A percentile compares a stretch with the other conserved stretches of the same genome.
These are phyloP conservation scores for Dinoponera quadriceps DNA, from an alignment of 1,140 invertebrate species.

Conservation along the genomic window DNA sequence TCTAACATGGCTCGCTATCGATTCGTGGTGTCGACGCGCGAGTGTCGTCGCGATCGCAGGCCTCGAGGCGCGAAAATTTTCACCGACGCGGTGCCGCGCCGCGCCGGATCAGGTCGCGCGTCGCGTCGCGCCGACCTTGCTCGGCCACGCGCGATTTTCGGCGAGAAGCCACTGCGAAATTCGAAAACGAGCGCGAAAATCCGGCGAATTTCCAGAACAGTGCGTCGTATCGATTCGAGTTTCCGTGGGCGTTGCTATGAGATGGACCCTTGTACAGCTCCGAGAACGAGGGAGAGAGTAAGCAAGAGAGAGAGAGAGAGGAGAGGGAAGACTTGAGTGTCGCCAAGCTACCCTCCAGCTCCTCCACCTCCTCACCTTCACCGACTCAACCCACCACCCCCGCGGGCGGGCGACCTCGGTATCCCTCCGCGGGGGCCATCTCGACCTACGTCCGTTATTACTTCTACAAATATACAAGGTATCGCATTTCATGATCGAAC, in stretches of 20 bases:
- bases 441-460: conserved; percentile 77
- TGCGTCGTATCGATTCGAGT: conserved; percentile 85
- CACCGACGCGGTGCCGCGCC: conserved; percentile 14
- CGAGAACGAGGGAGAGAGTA: conserved; percentile 53
- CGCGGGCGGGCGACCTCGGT: conserved; percentile 49
- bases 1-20: not conserved
- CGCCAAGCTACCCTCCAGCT: conserved; percentile 84
- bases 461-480: conserved; percentile 81
- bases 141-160: conserved; percentile 9
- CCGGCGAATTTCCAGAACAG: conserved; percentile 83
- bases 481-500: conserved; percentile 76
- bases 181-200: conserved; percentile 82
- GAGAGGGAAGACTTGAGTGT: conserved; percentile 83
- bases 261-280: conserved; percentile 85
- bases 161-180: conserved; percentile 65
- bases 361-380: conserved; percentile 75
- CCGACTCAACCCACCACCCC: conserved; percentile 67
- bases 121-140: conserved; percentile 10
- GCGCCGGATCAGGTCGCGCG: not conserved
- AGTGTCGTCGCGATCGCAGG: not conserved
- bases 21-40: conserved; percentile 19
- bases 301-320: conserved; percentile 16
- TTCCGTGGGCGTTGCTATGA: conserved; percentile 86
- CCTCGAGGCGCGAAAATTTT: conserved; percentile 56
- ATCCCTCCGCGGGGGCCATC: conserved; percentile 38